These are phyloP conservation scores for Petroica traversi DNA, from an alignment of 2,113 vertebrate species.

Conservation along the genomic window DNA sequence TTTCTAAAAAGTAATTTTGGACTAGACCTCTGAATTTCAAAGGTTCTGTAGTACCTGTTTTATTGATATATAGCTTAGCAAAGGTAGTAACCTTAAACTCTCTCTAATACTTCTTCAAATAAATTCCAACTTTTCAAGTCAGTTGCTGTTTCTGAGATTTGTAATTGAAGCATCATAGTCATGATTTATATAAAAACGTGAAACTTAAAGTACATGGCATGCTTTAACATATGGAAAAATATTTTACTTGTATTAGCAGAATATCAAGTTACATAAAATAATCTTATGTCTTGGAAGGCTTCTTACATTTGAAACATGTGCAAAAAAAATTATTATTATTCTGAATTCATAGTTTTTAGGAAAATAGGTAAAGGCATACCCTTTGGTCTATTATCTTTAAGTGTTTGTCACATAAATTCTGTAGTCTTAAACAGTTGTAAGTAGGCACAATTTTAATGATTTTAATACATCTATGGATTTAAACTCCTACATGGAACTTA, in stretches of 20 bases:
- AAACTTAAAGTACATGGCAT: neutral
- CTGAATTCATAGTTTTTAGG: neutral
- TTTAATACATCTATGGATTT: neutral
- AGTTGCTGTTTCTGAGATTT: neutral
- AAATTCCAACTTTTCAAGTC: neutral
- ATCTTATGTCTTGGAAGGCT: neutral
- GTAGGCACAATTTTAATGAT: neutral
- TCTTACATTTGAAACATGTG: neutral
- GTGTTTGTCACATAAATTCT: neutral
- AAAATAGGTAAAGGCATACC: neutral
- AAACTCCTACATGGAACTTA: neutral
- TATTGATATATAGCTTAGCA: neutral
- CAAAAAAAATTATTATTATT: neutral
- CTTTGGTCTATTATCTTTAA: neutral
- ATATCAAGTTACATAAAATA: neutral
- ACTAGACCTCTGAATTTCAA: neutral
- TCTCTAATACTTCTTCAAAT: neutral
- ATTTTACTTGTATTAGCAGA: neutral
- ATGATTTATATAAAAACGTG: neutral
- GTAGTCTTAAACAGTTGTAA: neutral
- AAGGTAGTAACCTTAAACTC: neutral
- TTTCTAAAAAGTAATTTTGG: neutral
- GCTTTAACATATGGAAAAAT: constrained; percentile 17
- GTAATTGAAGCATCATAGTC: neutral
- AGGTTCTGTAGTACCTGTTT: neutral